Percentiles rank a stretch among this genome's conserved stretches.
Evolutionary conservation across 2,797 vertebrate genomes (phyloP).

Genomic region (Pempheris klunzingeri): DNA sequence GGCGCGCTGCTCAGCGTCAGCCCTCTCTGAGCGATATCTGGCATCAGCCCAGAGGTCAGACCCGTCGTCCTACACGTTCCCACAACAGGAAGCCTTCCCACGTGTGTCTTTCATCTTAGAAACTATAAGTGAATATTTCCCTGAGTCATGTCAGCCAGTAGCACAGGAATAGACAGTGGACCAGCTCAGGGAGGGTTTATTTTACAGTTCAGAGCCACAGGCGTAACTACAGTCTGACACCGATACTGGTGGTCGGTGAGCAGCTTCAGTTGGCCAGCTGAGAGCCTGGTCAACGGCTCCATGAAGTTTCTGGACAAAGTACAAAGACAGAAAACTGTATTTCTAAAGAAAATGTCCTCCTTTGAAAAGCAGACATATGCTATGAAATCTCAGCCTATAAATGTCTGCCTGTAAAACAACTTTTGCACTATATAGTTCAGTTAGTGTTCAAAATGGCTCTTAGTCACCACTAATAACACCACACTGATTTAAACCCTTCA

Average conservation of each 20-base stretch:
- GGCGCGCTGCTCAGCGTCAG: conserved; percentile 35
- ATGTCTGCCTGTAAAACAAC: background rate
- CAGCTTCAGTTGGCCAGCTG: background rate
- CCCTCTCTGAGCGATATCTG: conserved; percentile 55
- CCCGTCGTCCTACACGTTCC: conserved; percentile 53
- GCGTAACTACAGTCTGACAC: background rate
- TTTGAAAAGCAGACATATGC: background rate
- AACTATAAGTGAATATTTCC: conserved; percentile 51
- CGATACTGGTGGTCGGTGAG: background rate
- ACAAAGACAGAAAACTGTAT: background rate
- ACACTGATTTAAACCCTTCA: background rate
- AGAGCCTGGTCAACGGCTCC: background rate
- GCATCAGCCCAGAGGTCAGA: conserved; percentile 59
- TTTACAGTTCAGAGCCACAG: conserved; percentile 16
- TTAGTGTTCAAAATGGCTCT: background rate
- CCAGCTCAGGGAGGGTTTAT: background rate
- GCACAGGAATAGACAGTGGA: conserved; percentile 25
- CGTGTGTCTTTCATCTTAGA: conserved; percentile 47
- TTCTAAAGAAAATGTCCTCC: background rate
- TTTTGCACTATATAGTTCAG: background rate
- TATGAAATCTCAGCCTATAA: background rate
- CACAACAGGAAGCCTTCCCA: conserved; percentile 63
- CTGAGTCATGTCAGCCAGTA: conserved; percentile 56
- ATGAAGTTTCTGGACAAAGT: background rate
- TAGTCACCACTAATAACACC: background rate